Percentiles rank a stretch among this genome's conserved stretches.
Conservation (phyloP, 2,888 invertebrate genomes). For the Tuberolachnus salignus region DNA sequence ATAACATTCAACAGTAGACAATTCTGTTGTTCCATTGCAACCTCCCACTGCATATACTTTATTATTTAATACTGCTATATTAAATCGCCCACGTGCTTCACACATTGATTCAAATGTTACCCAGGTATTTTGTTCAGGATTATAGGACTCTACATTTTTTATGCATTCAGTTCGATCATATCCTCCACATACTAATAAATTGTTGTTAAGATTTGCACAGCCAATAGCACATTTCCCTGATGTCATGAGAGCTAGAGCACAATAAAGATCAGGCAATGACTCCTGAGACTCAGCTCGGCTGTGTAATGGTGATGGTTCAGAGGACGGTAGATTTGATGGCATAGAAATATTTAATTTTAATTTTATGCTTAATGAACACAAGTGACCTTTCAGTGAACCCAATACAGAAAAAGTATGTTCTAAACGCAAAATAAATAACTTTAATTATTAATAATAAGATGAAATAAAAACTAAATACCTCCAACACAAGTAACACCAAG, state of each 20-base stretch:
- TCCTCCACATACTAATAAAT: slow-evolving; percentile 80
- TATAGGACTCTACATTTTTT: slow-evolving; percentile 76
- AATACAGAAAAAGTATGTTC: slow-evolving; percentile 71
- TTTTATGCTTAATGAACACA: slow-evolving; percentile 70
- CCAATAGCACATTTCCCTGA: slow-evolving; percentile 78
- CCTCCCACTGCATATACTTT: slow-evolving; percentile 81
- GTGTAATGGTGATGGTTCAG: slow-evolving; percentile 63
- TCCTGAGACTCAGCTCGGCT: slow-evolving; percentile 59
- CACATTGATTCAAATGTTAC: slow-evolving; percentile 72
- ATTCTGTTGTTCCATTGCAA: slow-evolving; percentile 81
- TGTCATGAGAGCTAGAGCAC: slow-evolving; percentile 69
- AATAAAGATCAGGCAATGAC: slow-evolving; percentile 66
- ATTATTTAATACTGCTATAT: slow-evolving; percentile 73
- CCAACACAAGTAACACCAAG: slow-evolving; percentile 68
- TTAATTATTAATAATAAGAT: slow-evolving; percentile 7
- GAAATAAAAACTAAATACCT: slow-evolving; percentile 60
- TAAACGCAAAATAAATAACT: slow-evolving; percentile 58
- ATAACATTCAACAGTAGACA: slow-evolving; percentile 74
- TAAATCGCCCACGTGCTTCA: slow-evolving; percentile 78
- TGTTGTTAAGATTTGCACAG: slow-evolving; percentile 72
- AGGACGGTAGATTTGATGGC: slow-evolving; percentile 61
- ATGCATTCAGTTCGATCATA: slow-evolving; percentile 86
- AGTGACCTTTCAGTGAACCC: slow-evolving; percentile 69
- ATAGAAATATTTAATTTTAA: slow-evolving; percentile 66
- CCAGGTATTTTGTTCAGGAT: slow-evolving; percentile 75